phyloP scores from a whole-genome alignment of 1,140 invertebrate genomes.

The Stegodyphus mimosarum region DNA sequence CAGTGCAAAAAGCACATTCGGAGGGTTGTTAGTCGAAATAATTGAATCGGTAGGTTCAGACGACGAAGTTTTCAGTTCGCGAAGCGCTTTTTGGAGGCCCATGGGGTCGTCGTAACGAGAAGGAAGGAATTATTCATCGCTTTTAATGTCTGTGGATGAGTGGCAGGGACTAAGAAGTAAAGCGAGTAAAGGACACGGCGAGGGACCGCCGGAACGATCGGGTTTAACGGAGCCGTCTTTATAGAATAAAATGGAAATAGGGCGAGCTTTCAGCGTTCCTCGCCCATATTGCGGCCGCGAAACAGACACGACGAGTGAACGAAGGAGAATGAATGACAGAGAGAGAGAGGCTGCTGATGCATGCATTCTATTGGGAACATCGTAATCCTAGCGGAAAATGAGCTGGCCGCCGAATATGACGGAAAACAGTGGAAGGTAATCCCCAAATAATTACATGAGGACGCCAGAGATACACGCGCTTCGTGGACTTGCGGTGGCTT shows the following conservation, averaged over 20 bases:
- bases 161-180: conserved; percentile 46
- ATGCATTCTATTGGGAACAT: conserved; percentile 56
- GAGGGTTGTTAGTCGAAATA: conserved; percentile 49
- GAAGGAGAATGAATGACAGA: conserved; percentile 39
- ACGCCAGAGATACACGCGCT: conserved; percentile 49
- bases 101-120: conserved; percentile 17
- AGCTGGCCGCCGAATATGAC: conserved; percentile 51
- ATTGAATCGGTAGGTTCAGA: conserved; percentile 37
- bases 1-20: neutral
- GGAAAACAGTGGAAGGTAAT: conserved; percentile 61
- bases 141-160: conserved; percentile 56
- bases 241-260: conserved; percentile 54
- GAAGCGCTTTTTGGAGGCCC: conserved; percentile 3
- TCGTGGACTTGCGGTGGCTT: conserved; percentile 61
- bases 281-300: conserved; percentile 47
- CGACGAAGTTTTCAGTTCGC: neutral
- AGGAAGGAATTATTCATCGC: conserved; percentile 57
- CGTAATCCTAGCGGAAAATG: conserved; percentile 61
- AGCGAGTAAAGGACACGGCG: conserved; percentile 22
- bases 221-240: conserved; percentile 55
- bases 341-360: conserved; percentile 55
- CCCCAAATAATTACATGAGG: conserved; percentile 62
- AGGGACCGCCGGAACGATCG: conserved; percentile 34
- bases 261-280: conserved; percentile 33
- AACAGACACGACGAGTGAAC: conserved; percentile 17